Base-by-base conservation (phyloP, 2,113 vertebrate genomes). In the Paramisgurnus dabryanus region DNA sequence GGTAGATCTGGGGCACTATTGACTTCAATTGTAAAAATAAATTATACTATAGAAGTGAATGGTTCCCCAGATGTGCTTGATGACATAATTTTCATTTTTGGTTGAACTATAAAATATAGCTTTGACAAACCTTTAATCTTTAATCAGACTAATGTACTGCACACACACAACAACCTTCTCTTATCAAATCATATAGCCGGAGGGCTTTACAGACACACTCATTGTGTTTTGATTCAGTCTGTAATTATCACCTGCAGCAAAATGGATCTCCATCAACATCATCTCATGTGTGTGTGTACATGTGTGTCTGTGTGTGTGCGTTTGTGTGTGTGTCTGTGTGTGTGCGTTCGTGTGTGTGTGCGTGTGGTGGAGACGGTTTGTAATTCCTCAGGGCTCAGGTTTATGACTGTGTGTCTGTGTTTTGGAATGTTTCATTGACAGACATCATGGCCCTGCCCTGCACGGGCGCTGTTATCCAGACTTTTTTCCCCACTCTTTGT, bases 391-490 rank as follows among this genome's bases (percentile, higher is more conserved):
- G 18, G 73, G 53, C 39, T 67, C 60, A 53, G 27, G 22, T 79
- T 75, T 68, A 69, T 61, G 47, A 65, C 49, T 49, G 77, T 45
- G 66, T 67, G 18, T 47, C 49, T 69, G 81, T 75, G 76, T 77
- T 57, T 67, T 50, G 58, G 73, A 74, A 70, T 80, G 76, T 50
- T 81, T 79, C 53, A 34, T 63, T 50, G 69, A 78, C 85, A 87
- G 84, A 84, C 84, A 34, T 34, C 27, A 87, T 34, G 13, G 83
- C 80, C 87, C 88, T 79, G 72, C 87, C 86, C 88, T 88, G 84
- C 41, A 72, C 9, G 61, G 86, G 67, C 63, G 65, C 4, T 34
- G 61, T 50, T 41, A 15, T 17, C 10, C 3, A 50, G 49, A 15
- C 5, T 89, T 84, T 89, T 80, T 87, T 89, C 85, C 17, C 67